Evolutionary conservation across 2,888 invertebrate species (phyloP).

Genomic region (Dasypogon diadema): DNA sequence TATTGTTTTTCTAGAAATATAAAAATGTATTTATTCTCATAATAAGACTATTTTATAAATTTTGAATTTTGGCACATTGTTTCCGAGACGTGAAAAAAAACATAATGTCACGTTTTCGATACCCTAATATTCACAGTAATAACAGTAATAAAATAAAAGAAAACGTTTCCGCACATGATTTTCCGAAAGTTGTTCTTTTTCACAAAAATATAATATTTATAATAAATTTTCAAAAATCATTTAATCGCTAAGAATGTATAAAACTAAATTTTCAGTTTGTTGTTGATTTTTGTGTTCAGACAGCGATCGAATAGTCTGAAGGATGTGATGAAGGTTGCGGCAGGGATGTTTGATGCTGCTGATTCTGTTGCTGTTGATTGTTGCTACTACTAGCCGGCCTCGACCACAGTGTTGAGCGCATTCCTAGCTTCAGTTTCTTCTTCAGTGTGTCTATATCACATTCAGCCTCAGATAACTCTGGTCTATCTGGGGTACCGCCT

Average conservation of each 20-base stretch:
- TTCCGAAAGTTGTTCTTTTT: not conserved
- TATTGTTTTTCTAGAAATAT: slow-evolving; percentile 40
- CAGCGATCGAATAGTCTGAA: slow-evolving; percentile 81
- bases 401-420: slow-evolving; percentile 79
- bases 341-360: slow-evolving; percentile 60
- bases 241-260: slow-evolving; percentile 10
- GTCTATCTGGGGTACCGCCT: slow-evolving; percentile 66
- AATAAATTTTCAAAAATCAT: slow-evolving; percentile 5
- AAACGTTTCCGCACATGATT: not conserved
- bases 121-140: not conserved
- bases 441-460: slow-evolving; percentile 81
- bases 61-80: slow-evolving; percentile 57
- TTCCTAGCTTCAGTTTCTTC: slow-evolving; percentile 77
- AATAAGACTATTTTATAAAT: slow-evolving; percentile 24
- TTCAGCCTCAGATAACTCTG: slow-evolving; percentile 78
- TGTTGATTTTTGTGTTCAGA: slow-evolving; percentile 68
- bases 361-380: slow-evolving; percentile 57
- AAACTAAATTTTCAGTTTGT: slow-evolving; percentile 2
- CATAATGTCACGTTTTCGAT: not conserved
- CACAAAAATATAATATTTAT: slow-evolving; percentile 3
- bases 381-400: slow-evolving; percentile 70
- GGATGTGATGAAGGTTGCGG: slow-evolving; percentile 73
- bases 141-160: not conserved
- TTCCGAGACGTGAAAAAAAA: slow-evolving; percentile 55
- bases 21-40: slow-evolving; percentile 27